These are phyloP conservation scores for Fragum whitleyi DNA, from an alignment of 2,888 invertebrate species.

Conservation along the genomic window DNA sequence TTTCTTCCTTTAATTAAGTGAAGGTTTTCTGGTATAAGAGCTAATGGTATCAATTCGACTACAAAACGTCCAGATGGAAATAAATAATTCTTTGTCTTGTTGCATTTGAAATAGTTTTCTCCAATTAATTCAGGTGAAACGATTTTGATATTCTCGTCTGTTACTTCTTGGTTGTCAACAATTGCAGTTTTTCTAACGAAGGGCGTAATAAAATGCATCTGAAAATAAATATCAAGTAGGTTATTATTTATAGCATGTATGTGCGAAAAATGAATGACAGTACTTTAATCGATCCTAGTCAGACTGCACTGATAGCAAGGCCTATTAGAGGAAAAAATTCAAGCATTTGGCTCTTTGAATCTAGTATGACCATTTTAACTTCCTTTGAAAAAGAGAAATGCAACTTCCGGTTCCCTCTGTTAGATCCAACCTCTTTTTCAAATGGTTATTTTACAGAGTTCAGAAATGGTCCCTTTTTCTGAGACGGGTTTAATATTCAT, in stretches of 20 bases:
- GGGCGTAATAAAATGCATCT: constrained; percentile 6
- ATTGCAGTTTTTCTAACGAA: not conserved
- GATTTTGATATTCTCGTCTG: not conserved
- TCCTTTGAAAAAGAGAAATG: too few species aligned
- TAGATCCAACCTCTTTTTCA: too few species aligned
- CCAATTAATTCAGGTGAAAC: not conserved
- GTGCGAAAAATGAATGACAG: too few species aligned
- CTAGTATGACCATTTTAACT: too few species aligned
- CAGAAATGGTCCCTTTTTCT: too few species aligned
- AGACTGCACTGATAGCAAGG: too few species aligned
- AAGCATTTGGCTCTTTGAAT: too few species aligned
- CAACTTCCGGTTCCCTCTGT: too few species aligned
- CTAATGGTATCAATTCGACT: not conserved
- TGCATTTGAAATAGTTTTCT: not conserved
- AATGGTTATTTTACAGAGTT: too few species aligned
- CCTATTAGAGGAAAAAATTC: too few species aligned
- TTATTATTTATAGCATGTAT: not conserved
- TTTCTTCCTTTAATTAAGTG: not conserved
- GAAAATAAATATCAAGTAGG: not conserved
- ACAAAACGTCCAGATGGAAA: not conserved
- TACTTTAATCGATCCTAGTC: too few species aligned
- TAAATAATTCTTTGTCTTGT: not conserved
- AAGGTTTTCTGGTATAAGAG: not conserved
- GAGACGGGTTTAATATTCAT: too few species aligned
- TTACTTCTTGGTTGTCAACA: not conserved